Evolutionary conservation across 2,797 vertebrate genomes (phyloP).

Genomic region (Anguilla marmorata): DNA sequence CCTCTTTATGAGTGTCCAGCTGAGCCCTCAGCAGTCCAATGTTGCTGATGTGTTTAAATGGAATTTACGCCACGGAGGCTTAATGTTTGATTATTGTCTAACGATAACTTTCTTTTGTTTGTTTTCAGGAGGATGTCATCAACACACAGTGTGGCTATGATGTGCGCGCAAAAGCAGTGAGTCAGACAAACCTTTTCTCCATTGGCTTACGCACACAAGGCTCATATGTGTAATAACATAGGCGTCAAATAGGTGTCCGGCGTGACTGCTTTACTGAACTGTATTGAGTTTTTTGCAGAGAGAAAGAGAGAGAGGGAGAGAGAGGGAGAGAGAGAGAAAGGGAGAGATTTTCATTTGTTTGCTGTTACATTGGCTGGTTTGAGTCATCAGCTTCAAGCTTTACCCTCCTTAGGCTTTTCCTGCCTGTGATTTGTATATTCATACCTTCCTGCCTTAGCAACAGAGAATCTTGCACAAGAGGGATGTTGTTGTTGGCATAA

Average conservation of each 20-base stretch:
- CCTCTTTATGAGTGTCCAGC: not conserved
- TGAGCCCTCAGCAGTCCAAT: not conserved
- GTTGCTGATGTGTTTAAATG: not conserved
- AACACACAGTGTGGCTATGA: slow-evolving; percentile 99
- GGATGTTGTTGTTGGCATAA: not conserved
- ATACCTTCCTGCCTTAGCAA: not conserved
- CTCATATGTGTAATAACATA: not conserved
- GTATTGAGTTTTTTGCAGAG: not conserved
- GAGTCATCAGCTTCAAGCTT: not conserved
- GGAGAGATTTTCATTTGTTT: not conserved
- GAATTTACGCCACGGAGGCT: not conserved
- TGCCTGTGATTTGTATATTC: not conserved
- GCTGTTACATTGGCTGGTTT: not conserved
- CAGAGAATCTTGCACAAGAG: not conserved
- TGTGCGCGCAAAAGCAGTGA: slow-evolving; percentile 88
- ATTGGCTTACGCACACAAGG: not conserved
- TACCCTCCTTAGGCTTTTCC: not conserved
- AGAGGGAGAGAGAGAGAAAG: not conserved
- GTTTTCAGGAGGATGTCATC: slow-evolving; percentile 91
- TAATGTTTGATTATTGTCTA: not conserved
- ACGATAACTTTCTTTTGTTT: slow-evolving; percentile 31
- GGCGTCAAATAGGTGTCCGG: not conserved
- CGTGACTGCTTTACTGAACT: not conserved
- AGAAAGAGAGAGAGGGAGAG: not conserved
- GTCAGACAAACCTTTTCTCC: slow-evolving; percentile 47